Evolutionary conservation across 2,888 invertebrate genomes (phyloP), one percentile per base, ranked within the genome.

Genomic region (Lordiphosa fenestrarum): DNA sequence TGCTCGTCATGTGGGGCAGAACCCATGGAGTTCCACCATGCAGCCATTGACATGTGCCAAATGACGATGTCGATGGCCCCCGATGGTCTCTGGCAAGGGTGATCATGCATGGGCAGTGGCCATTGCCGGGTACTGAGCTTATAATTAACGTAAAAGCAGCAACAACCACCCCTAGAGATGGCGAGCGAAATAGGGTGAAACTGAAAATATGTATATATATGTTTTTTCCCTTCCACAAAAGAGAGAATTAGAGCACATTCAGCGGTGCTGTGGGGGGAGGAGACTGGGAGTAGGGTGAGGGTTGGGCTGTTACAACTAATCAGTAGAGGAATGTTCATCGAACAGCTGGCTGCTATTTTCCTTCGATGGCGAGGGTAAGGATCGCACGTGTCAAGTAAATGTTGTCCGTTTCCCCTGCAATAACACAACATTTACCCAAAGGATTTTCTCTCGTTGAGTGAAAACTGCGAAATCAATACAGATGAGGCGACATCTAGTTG

Each of bases 11-110:
- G 30, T 7, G 15, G 46, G 42, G 47, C 47, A 50, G 65, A 61
- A 68, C 30, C 30, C 30, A 30, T 30, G 30, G 30, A 58, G 75
- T 78, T 69, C 73, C 66, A n/a, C n/a, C n/a, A 57, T 66, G 56
- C 73, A 62, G 44, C 58, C 73, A 85, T 75, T 85, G 86, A 84
- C 86, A 86, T 85, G 86, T 86, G 84, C 84, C 86, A 77, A 80
- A 69, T 71, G 63, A 57, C 64, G 68, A 58, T 60, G 58, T 46
- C 49, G 59, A 55, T 64, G 49, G 62, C 69, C 72, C 73, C 66
- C 2, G n/a, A n/a, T n/a, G n/a, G n/a, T 2, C 66, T 71, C 48
- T 39, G 53, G 64, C 51, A 60, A 69, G 80, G 75, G 80, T 83
- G 83, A 76, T 73, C 75, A 63, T 25, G 15, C 15, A 15, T 15